A percentile compares a stretch with the other conserved stretches of the same genome.
Conservation (phyloP, 2,888 invertebrate species). For the Pseudococcus jackbeardsleyi region DNA sequence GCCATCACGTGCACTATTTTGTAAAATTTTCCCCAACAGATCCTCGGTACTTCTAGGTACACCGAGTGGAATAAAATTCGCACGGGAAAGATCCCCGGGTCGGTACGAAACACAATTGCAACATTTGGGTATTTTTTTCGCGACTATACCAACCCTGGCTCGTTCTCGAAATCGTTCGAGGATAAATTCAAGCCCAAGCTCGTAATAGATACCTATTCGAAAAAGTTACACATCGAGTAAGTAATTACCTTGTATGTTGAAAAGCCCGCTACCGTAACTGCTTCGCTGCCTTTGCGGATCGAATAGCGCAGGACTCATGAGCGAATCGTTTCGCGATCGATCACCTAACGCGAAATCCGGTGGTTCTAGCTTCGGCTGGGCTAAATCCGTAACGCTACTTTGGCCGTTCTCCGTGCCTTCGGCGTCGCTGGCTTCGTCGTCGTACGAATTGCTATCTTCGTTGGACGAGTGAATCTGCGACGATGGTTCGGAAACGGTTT, state of each 20-base stretch:
- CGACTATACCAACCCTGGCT: neutral
- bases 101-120: neutral
- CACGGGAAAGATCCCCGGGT: neutral
- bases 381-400: conserved; percentile 68
- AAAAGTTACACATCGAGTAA: neutral
- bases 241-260: conserved; percentile 60
- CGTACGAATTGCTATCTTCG: conserved; percentile 74
- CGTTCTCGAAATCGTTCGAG: no score
- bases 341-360: conserved; percentile 75
- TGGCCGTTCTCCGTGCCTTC: conserved; percentile 64
- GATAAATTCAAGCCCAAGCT: neutral
- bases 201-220: neutral
- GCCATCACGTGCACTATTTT: neutral
- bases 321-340: conserved; percentile 57
- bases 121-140: neutral
- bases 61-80: conserved; percentile 10
- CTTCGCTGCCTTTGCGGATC: conserved; percentile 45
- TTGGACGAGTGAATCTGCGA: conserved; percentile 80
- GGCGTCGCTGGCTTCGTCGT: conserved; percentile 66
- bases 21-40: neutral
- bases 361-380: conserved; percentile 82
- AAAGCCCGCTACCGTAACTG: conserved; percentile 41
- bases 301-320: conserved; percentile 54
- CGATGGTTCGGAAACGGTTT: conserved; percentile 75
- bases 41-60: neutral